Evolutionary conservation across 2,888 invertebrate genomes (phyloP), one percentile per base, ranked within the genome.

Genomic region (Melanotus villosus): DNA sequence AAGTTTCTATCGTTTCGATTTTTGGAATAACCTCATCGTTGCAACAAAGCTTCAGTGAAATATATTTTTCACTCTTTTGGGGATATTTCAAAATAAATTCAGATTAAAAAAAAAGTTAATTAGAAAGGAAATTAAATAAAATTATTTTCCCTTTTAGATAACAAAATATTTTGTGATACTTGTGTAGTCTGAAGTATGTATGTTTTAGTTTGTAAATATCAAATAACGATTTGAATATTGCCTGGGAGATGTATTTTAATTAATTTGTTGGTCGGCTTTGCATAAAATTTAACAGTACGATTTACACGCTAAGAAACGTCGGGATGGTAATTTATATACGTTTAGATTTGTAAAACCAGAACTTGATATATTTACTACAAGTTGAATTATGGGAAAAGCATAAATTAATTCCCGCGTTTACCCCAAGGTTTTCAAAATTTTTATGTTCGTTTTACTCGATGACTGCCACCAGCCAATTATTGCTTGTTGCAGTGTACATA

Each of bases 351-450:
- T 26, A 26, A 26, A 26, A 50, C 12, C 2, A 9, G 30, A 50
- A 32, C 56, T 36, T 36, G 56, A 56, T 56, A 36, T 36, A 56
- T 56, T 56, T 21, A 21, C 56, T 16, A 19, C 34, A 12, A 21
- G 36, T 14, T 34, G 26, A 56, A 36, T 56, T 56, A 56, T 56
- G 36, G 56, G 56, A 56, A 56, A 34, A 19, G 36, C 56, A 56
- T 56, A 56, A 56, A 56, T 56, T 56, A 56, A 12, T 36, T 36
- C 34, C 19, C n/a, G 9, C 14, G 16, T 21, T 18, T 43, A 2
- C 19, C 47, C 9, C 12, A 1, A 19, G 21, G n/a, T n/a, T 9
- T n/a, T 23, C 50, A 45, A 45, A 45, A 45, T 45, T 14, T 38
- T 14, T 14, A 38, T 14, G 14, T 38, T 38, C 36, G 36, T 2